phyloP scores from a whole-genome alignment of 2,888 invertebrate genomes.

The Caenorhabditis plicata region DNA sequence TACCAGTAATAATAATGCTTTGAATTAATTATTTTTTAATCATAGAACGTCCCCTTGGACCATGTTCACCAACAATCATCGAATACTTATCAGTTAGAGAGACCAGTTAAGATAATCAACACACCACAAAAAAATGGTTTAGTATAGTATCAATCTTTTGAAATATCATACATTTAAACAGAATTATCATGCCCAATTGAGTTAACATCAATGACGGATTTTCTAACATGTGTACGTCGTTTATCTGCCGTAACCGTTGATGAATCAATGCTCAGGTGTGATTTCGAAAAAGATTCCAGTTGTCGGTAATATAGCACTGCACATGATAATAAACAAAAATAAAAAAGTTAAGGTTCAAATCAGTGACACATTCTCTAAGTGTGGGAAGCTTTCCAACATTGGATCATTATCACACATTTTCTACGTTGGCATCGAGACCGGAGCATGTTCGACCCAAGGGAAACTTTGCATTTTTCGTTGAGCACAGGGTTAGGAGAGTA shows the following conservation, averaged over 20 bases:
- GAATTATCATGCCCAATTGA: constrained; percentile 20
- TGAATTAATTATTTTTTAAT: neutral
- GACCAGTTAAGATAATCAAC: too few relatives aligned
- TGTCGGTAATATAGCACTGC: constrained; percentile 10
- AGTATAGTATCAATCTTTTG: neutral
- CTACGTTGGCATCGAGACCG: constrained; percentile 22
- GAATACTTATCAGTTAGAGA: constrained; percentile 23
- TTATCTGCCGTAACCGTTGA: constrained; percentile 29
- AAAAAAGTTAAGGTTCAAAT: constrained; percentile 17
- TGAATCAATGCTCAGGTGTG: constrained; percentile 25
- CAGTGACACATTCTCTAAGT: constrained; percentile 27
- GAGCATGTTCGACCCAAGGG: constrained; percentile 33
- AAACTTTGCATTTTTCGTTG: constrained; percentile 45
- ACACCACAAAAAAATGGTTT: too few relatives aligned
- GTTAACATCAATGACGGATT: constrained; percentile 25
- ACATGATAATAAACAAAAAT: neutral
- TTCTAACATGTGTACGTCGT: constrained; percentile 33
- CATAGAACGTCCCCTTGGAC: neutral
- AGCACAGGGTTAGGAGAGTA: constrained; percentile 29
- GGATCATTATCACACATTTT: constrained; percentile 30
- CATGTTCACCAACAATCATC: constrained; percentile 22
- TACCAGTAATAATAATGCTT: neutral
- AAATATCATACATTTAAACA: neutral
- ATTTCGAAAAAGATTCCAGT: constrained; percentile 33
- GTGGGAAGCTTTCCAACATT: constrained; percentile 28